Evolutionary conservation across 53 echinoderm and acorn worm genomes (phyloP), one percentile per base, ranked within the genome.

Genomic region (Luidia sarsii): DNA sequence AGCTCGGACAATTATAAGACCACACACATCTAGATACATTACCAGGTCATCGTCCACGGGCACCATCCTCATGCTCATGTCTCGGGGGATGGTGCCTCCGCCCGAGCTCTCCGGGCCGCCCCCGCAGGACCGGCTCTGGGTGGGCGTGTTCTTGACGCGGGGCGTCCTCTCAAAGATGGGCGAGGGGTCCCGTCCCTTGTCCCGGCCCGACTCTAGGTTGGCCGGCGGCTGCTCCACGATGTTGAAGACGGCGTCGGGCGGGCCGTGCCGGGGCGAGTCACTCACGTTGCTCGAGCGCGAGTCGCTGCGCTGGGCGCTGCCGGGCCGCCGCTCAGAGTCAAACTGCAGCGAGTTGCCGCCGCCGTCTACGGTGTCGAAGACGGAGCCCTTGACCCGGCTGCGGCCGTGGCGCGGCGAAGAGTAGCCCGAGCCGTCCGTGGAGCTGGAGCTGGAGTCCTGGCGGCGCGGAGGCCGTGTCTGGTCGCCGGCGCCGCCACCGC

Each of bases 291-390:
- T 67, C 31, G 62, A 22, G 27, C 75, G 50, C 1, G 86, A 71
- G 65, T 86, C 86, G 1, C 72, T 82, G 25, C 87, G 88, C 68
- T 84, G 86, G 35, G 84, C 64, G 34, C 71, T 64, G 4, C 77
- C 59, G 31, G 48, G 57, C 39, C 57, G 25, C 37, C 55, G 48
- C 57, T 85, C 88, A 11, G 88, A 92, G 43, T 87, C 90, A 54
- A 95, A 87, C 25, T 80, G 83, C 21, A 95, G 83, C 2, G 95
- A 95, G 67, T 95, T 95, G 13, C 95, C 95, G 35, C 95, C 95
- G 1, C 95, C 95, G 0, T 95, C 95, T 2, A 95, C 95, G 15
- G 92, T 65, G 2, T 70, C 61, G 48, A 95, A 95, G 75, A 92
- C 65, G 36, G 95, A 92, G 24, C 57, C 83, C 35, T 83, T 83